Percentiles rank a stretch among this genome's conserved stretches.
These are phyloP conservation scores for Drosophila fungiperda DNA, from an alignment of 2,888 invertebrate species.

Conservation along the genomic window DNA sequence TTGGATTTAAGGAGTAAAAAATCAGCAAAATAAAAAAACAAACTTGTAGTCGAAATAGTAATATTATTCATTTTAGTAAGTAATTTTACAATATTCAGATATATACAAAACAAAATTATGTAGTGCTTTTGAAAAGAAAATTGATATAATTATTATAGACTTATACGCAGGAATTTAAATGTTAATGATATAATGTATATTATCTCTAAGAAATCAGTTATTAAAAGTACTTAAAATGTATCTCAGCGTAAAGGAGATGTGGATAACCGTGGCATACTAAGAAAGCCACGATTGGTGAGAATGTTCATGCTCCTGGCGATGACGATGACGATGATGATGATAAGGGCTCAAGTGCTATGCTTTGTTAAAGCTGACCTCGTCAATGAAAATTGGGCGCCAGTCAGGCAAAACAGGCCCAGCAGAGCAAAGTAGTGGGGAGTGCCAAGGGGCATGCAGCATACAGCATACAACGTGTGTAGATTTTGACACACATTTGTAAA, in stretches of 20 bases:
- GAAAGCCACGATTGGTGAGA: conserved; percentile 15
- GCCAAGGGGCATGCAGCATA: conserved; percentile 18
- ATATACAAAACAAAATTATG: background rate
- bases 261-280: conserved; percentile 12
- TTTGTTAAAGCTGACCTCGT: conserved; percentile 75
- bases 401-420: conserved; percentile 30
- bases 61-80: background rate
- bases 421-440: conserved; percentile 12
- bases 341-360: conserved; percentile 52
- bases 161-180: background rate
- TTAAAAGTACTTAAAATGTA: conserved; percentile 45
- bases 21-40: background rate
- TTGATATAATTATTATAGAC: background rate
- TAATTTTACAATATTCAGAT: background rate
- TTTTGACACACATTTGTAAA: conserved; percentile 77
- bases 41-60: background rate
- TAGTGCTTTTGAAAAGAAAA: background rate
- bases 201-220: conserved; percentile 18
- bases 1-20: background rate
- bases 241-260: conserved; percentile 11
- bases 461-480: conserved; percentile 52
- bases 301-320: background rate
- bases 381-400: conserved; percentile 61
- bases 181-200: background rate
- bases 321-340: conserved; percentile 23